A percentile compares a stretch with the other conserved stretches of the same genome.
Evolutionary conservation across 2,797 vertebrate species (phyloP).

Genomic region (Denticeps clupeoides): DNA sequence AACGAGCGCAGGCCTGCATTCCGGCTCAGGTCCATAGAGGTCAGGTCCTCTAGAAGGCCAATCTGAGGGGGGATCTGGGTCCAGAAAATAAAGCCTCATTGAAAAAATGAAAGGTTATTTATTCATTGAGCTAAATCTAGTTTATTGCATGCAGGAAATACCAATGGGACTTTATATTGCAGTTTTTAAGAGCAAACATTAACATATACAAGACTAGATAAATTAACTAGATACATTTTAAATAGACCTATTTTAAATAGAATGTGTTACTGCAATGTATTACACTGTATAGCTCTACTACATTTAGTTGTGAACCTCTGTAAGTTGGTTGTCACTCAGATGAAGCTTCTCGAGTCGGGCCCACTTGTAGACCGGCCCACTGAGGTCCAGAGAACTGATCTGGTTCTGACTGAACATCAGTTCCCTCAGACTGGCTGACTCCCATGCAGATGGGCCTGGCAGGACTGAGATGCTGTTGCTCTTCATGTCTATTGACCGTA

Average conservation of each 20-base stretch:
- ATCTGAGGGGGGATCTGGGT: slow-evolving; percentile 83
- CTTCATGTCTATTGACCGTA: slow-evolving; percentile 82
- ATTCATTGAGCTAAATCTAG: too few species aligned
- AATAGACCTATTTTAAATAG: too few species aligned
- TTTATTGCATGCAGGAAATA: too few species aligned
- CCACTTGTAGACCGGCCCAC: slow-evolving; percentile 70
- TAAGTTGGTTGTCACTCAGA: slow-evolving; percentile 77
- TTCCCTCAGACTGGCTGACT: slow-evolving; percentile 78
- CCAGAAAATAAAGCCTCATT: not conserved
- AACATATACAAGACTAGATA: too few species aligned
- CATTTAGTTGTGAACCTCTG: too few species aligned
- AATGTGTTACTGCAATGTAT: too few species aligned
- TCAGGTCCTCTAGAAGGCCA: slow-evolving; percentile 78
- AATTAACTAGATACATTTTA: too few species aligned
- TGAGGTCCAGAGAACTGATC: slow-evolving; percentile 72
- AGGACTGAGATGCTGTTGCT: slow-evolving; percentile 69
- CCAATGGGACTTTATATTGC: too few species aligned
- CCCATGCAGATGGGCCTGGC: slow-evolving; percentile 71
- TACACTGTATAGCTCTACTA: too few species aligned
- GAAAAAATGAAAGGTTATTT: too few species aligned
- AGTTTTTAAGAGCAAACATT: too few species aligned
- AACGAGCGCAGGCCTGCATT: slow-evolving; percentile 75
- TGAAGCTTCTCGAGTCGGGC: slow-evolving; percentile 83
- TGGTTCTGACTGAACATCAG: slow-evolving; percentile 82
- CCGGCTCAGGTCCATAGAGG: slow-evolving; percentile 82